A percentile compares a stretch with the other conserved stretches of the same genome.
These are phyloP conservation scores for Labia minor DNA, from an alignment of 2,888 invertebrate genomes.

Conservation along the genomic window DNA sequence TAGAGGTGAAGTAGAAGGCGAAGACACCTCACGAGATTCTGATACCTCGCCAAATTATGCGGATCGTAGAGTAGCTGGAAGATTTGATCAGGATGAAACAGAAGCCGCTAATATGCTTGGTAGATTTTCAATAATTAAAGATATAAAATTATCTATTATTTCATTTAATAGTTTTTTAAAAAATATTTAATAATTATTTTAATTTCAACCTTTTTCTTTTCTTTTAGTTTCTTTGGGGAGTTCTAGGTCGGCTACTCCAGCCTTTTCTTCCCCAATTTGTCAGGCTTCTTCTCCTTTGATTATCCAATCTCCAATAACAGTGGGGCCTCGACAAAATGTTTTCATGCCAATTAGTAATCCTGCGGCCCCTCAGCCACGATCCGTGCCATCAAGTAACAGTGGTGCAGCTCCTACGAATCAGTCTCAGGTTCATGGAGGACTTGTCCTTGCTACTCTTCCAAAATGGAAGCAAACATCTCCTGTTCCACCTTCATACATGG, in stretches of 20 bases:
- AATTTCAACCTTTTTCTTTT: slow-evolving; percentile 30
- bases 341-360: slow-evolving; percentile 82
- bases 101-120: slow-evolving; percentile 95
- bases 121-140: slow-evolving; percentile 38
- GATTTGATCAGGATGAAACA: slow-evolving; percentile 88
- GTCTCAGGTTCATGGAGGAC: slow-evolving; percentile 29
- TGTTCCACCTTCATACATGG: slow-evolving; percentile 39
- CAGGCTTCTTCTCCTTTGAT: slow-evolving; percentile 55
- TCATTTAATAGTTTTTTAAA: neutral
- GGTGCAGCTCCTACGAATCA: slow-evolving; percentile 4
- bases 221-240: slow-evolving; percentile 77
- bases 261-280: slow-evolving; percentile 67
- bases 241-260: slow-evolving; percentile 85
- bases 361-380: slow-evolving; percentile 29
- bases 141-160: neutral
- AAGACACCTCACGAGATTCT: slow-evolving; percentile 81
- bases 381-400: neutral
- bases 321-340: slow-evolving; percentile 69
- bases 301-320: slow-evolving; percentile 54
- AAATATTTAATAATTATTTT: slow-evolving; percentile 25
- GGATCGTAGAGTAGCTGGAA: slow-evolving; percentile 59
- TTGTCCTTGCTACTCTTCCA: slow-evolving; percentile 30
- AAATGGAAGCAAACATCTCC: slow-evolving; percentile 37
- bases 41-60: slow-evolving; percentile 78
- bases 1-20: slow-evolving; percentile 53